phyloP scores from a whole-genome alignment of 2,888 invertebrate genomes.

The Catocala nupta region DNA sequence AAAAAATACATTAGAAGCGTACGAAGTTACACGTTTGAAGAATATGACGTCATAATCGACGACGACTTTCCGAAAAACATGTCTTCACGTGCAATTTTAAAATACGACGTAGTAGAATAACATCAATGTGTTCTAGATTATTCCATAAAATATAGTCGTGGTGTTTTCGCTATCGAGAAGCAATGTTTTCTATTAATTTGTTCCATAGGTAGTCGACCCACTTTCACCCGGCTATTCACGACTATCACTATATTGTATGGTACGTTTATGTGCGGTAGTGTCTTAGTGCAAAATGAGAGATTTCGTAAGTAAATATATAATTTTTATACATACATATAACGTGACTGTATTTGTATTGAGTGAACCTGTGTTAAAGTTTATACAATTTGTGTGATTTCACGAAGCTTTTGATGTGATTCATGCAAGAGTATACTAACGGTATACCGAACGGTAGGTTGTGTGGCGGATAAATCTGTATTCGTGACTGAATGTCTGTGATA shows the following conservation, averaged over 20 bases:
- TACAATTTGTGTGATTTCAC: no score
- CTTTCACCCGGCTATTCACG: slow-evolving; percentile 68
- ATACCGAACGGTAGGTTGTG: no score
- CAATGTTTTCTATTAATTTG: slow-evolving; percentile 50
- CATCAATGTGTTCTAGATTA: slow-evolving; percentile 10
- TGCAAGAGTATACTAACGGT: no score
- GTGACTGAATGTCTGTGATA: no score
- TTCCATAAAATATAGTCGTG: slow-evolving; percentile 27
- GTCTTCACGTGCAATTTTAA: not conserved
- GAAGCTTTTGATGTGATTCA: no score
- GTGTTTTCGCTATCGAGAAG: slow-evolving; percentile 33
- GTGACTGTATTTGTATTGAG: slow-evolving; percentile 2
- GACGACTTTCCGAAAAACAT: no score
- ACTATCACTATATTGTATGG: slow-evolving; percentile 52
- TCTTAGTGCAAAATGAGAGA: slow-evolving; percentile 56
- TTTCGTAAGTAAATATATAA: slow-evolving; percentile 58
- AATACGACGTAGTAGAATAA: not conserved
- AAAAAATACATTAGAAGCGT: not conserved
- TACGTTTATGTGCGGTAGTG: slow-evolving; percentile 31
- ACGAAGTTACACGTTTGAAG: not conserved
- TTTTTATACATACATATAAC: not conserved
- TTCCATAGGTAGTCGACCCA: slow-evolving; percentile 58
- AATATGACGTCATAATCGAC: no score
- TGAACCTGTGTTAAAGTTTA: not conserved
- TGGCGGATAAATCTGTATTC: no score